phyloP scores from a whole-genome alignment of 2,888 invertebrate species.

The Platycnemis pennipes region DNA sequence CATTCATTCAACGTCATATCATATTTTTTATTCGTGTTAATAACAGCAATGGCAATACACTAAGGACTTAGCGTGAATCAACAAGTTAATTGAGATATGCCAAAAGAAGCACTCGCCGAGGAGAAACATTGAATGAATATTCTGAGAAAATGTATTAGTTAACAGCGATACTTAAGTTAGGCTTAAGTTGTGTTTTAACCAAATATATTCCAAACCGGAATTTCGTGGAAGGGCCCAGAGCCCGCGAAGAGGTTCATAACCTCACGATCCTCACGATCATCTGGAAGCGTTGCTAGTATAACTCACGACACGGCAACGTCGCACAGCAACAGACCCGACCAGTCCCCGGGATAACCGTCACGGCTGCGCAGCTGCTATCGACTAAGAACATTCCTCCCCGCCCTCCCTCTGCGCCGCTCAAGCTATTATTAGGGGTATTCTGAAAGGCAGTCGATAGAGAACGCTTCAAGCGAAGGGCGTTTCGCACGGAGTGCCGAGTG shows the following conservation, averaged over 20 bases:
- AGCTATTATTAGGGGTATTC: conserved; percentile 29
- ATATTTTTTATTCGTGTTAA: too few relatives aligned
- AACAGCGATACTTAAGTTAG: too few relatives aligned
- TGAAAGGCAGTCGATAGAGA: conserved; percentile 13
- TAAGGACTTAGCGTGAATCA: too few relatives aligned
- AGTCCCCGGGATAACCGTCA: neutral
- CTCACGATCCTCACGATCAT: neutral
- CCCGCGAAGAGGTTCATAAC: neutral
- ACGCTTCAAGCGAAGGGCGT: neutral
- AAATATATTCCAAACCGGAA: too few relatives aligned
- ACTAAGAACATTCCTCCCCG: neutral
- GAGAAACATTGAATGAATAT: too few relatives aligned
- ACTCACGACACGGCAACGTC: neutral
- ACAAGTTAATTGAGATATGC: too few relatives aligned
- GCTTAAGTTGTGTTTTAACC: too few relatives aligned
- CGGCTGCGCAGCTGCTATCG: conserved; percentile 21
- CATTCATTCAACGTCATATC: too few relatives aligned
- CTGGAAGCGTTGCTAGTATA: neutral
- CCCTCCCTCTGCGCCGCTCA: neutral
- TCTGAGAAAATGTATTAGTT: too few relatives aligned
- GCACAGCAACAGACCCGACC: neutral
- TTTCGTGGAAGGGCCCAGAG: too few relatives aligned
- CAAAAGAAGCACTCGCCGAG: too few relatives aligned
- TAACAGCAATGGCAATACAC: too few relatives aligned
- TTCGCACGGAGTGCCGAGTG: neutral